Evolutionary conservation across 2,888 invertebrate genomes (phyloP).

Genomic region (Auanema freiburgensis): DNA sequence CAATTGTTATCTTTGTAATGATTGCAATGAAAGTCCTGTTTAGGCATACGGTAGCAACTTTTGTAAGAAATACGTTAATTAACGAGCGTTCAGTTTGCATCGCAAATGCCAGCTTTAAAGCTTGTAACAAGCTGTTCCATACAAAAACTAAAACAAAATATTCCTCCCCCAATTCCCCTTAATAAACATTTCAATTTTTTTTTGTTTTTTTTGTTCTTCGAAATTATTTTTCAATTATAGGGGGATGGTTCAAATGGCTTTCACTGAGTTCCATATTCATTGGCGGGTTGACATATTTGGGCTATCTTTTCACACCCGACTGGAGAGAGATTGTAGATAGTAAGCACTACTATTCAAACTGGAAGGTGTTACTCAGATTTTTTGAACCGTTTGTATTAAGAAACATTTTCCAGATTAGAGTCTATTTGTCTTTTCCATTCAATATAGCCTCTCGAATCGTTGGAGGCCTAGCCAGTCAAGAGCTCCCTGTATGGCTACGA

Average conservation of each 20-base stretch:
- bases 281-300: conserved; percentile 43
- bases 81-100: too few species aligned
- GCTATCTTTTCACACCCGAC: conserved; percentile 53
- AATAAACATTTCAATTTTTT: too few species aligned
- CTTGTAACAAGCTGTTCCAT: too few species aligned
- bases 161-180: too few species aligned
- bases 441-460: conserved; percentile 46
- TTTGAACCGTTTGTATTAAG: not conserved
- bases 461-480: conserved; percentile 44
- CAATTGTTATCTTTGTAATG: too few species aligned
- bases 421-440: conserved; percentile 59
- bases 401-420: conserved; percentile 50
- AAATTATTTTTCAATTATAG: conserved; percentile 18
- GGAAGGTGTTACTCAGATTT: conserved; percentile 61
- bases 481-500: conserved; percentile 54
- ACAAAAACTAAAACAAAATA: too few species aligned
- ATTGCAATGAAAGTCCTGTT: too few species aligned
- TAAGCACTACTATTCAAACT: conserved; percentile 61
- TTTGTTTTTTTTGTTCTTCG: too few species aligned
- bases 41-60: too few species aligned
- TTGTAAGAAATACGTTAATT: too few species aligned
- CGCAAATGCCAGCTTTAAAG: too few species aligned
- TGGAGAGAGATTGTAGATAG: conserved; percentile 52
- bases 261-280: conserved; percentile 34
- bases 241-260: conserved; percentile 45